phyloP scores from a whole-genome alignment of 2,888 invertebrate species.

The Euzetes globulus region DNA sequence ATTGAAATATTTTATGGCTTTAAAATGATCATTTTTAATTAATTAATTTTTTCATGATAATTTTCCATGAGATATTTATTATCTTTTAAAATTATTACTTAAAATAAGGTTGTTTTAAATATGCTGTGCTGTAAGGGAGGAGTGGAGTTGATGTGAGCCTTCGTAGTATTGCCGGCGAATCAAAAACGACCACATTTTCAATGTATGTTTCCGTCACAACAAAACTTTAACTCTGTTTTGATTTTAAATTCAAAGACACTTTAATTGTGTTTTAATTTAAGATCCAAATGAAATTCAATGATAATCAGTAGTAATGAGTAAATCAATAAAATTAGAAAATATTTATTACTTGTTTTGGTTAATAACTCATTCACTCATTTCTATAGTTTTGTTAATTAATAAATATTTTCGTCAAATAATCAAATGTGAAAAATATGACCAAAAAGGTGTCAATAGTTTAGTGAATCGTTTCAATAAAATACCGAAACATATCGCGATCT shows the following conservation, averaged over 20 bases:
- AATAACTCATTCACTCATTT: neutral
- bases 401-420: neutral
- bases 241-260: neutral
- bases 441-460: neutral
- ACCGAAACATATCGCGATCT: slow-evolving; percentile 24
- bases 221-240: neutral
- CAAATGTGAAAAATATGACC: neutral
- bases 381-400: neutral
- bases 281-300: neutral
- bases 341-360: slow-evolving; percentile 1
- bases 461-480: slow-evolving; percentile 8
- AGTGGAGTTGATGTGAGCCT: neutral
- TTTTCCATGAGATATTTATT: too few relatives aligned
- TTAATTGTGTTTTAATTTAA: neutral
- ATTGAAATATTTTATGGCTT: too few relatives aligned
- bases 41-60: too few relatives aligned
- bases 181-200: neutral
- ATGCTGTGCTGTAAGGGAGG: neutral
- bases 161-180: neutral
- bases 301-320: neutral
- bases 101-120: too few relatives aligned
- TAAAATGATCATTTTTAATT: too few relatives aligned
- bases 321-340: neutral
- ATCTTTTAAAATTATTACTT: too few relatives aligned
- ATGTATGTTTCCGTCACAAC: neutral